Evolutionary conservation across 2,113 vertebrate species (phyloP).

Genomic region (Choloepus hoffmanni): DNA sequence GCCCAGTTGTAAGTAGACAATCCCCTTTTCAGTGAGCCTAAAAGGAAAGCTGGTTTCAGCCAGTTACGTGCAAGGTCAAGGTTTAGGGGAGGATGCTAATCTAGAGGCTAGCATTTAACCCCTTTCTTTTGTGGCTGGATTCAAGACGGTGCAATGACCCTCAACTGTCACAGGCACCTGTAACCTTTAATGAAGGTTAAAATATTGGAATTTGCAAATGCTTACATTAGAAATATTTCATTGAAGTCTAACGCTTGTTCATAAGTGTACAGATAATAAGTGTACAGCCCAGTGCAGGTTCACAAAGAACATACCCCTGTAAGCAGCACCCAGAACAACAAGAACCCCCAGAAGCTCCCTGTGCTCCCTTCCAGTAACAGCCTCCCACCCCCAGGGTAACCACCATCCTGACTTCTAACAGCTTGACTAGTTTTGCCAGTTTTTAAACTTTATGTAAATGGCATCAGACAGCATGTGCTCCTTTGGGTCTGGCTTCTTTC

Average conservation of each 20-base stretch:
- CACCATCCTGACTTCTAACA: too few species aligned
- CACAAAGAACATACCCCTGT: neutral
- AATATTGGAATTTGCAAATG: neutral
- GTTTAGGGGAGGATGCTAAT: neutral
- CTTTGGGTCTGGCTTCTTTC: neutral
- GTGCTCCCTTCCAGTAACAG: neutral
- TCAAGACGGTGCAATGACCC: neutral
- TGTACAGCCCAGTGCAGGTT: neutral
- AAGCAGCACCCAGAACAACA: neutral
- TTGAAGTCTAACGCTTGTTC: neutral
- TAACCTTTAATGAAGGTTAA: neutral
- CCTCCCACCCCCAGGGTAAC: accelerated
- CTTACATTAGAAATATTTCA: neutral
- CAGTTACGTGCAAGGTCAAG: neutral
- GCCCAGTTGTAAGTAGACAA: neutral
- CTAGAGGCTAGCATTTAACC: neutral
- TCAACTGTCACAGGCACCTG: neutral
- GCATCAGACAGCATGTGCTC: accelerated
- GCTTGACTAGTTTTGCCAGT: neutral
- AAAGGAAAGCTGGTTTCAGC: conserved; percentile 20
- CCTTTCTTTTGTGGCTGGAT: too few species aligned
- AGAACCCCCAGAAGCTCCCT: neutral
- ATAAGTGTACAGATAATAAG: neutral
- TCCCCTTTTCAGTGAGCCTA: neutral
- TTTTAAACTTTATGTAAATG: neutral